Percentiles rank a stretch among this genome's conserved stretches.
phyloP scores from a whole-genome alignment of 2,888 invertebrate genomes.

The Andrena bicolor region DNA sequence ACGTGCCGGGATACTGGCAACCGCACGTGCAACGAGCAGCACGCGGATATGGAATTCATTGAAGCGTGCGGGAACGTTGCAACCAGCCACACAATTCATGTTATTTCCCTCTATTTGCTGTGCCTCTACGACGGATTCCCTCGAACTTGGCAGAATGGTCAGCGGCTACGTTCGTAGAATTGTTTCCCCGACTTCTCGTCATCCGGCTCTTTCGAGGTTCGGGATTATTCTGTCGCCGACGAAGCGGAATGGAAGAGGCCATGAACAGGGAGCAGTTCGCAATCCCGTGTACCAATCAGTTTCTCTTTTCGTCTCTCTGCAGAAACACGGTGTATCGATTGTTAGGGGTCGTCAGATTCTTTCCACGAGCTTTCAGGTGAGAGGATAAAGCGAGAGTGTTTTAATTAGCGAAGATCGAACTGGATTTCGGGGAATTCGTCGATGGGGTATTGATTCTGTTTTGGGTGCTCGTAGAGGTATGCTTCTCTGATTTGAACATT shows the following conservation, averaged over 20 bases:
- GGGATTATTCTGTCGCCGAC: too few relatives aligned
- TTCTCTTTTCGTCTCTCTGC: neutral
- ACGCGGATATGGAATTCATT: slow-evolving; percentile 17
- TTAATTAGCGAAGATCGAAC: neutral
- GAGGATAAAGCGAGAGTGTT: neutral
- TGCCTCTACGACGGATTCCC: neutral
- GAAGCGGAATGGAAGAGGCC: neutral
- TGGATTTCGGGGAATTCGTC: neutral
- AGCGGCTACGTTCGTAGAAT: too few relatives aligned
- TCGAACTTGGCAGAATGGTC: neutral
- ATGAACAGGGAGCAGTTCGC: neutral
- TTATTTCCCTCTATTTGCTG: slow-evolving; percentile 12
- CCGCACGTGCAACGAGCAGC: slow-evolving; percentile 31
- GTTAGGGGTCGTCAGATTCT: neutral
- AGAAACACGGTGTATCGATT: neutral
- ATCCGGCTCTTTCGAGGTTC: too few relatives aligned
- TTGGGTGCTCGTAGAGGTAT: neutral
- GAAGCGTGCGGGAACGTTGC: neutral
- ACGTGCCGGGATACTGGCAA: slow-evolving; percentile 3
- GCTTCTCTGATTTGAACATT: neutral
- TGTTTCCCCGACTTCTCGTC: too few relatives aligned
- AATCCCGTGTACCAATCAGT: neutral
- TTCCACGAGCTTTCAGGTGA: neutral
- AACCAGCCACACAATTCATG: neutral
- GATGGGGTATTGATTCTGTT: neutral